Conservation (phyloP, 2,888 invertebrate species). For the Stegana nigrithorax region DNA sequence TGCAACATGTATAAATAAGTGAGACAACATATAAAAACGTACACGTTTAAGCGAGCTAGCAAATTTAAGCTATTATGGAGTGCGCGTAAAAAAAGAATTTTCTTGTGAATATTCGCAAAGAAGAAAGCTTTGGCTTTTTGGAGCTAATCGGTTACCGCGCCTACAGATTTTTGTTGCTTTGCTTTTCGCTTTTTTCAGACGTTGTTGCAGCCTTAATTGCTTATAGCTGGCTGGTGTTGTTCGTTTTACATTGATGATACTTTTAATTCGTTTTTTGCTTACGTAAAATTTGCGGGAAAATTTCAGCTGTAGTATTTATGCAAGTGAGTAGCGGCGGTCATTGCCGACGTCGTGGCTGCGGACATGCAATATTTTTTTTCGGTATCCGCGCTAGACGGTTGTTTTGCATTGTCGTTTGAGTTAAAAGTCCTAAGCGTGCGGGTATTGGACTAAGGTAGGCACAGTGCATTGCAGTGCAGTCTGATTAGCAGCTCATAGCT, state of each 20-base stretch:
- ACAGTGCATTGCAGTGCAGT: too few relatives aligned
- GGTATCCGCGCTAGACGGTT: too few relatives aligned
- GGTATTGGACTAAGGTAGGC: too few relatives aligned
- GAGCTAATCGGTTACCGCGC: slow-evolving; percentile 45
- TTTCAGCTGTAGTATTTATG: slow-evolving; percentile 9
- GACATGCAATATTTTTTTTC: too few relatives aligned
- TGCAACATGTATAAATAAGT: background rate
- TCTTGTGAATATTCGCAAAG: slow-evolving; percentile 2
- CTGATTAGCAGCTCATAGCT: too few relatives aligned
- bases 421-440: too few relatives aligned
- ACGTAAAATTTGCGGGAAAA: slow-evolving; percentile 2
- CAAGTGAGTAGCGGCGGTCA: too few relatives aligned
- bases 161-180: slow-evolving; percentile 17
- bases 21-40: background rate
- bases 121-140: slow-evolving; percentile 13
- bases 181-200: slow-evolving; percentile 25
- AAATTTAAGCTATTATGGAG: too few relatives aligned
- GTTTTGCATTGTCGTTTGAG: too few relatives aligned
- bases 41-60: background rate
- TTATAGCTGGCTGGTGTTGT: slow-evolving; percentile 1
- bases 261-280: slow-evolving; percentile 48
- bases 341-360: too few relatives aligned
- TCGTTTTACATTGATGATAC: slow-evolving; percentile 35
- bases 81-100: background rate
- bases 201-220: background rate